Conservation (phyloP, 2,888 invertebrate species). For the Agrotis clavis region DNA sequence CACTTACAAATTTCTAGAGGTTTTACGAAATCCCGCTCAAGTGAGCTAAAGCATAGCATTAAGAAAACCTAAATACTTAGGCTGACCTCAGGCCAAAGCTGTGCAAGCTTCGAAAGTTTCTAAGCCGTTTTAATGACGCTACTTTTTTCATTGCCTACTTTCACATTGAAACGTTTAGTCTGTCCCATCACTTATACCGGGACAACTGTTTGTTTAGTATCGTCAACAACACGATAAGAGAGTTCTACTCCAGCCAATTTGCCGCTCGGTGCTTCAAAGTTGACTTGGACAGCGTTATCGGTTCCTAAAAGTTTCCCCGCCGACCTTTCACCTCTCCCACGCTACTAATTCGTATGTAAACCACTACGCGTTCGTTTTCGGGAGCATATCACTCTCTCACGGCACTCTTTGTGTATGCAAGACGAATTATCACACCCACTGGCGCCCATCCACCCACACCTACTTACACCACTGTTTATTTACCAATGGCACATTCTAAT, state of each 20-base stretch:
- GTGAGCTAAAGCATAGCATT: not conserved
- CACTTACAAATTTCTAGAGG: constrained; percentile 7
- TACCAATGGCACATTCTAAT: constrained; percentile 73
- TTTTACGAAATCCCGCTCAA: constrained; percentile 7
- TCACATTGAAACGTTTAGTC: constrained; percentile 21
- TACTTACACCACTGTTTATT: constrained; percentile 74
- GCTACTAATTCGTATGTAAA: constrained; percentile 85
- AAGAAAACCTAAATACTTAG: constrained; percentile 29
- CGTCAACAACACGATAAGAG: constrained; percentile 53
- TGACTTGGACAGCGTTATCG: constrained; percentile 63
- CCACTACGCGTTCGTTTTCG: constrained; percentile 79
- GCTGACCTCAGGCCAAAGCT: constrained; percentile 24
- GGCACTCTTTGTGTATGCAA: constrained; percentile 87
- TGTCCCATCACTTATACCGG: constrained; percentile 16
- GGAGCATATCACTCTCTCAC: constrained; percentile 88
- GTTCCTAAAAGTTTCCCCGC: constrained; percentile 69
- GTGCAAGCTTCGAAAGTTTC: constrained; percentile 19
- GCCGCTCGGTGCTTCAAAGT: constrained; percentile 70
- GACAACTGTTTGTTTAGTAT: constrained; percentile 49
- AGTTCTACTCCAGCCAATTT: constrained; percentile 50
- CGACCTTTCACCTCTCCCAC: constrained; percentile 90
- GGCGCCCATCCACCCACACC: constrained; percentile 83
- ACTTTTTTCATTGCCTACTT: constrained; percentile 27
- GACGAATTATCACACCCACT: constrained; percentile 90
- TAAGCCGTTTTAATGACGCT: constrained; percentile 14